Percentiles rank a stretch among this genome's conserved stretches.
Evolutionary conservation across 1,140 invertebrate genomes (phyloP).

Genomic region (Caerostris extrusa): DNA sequence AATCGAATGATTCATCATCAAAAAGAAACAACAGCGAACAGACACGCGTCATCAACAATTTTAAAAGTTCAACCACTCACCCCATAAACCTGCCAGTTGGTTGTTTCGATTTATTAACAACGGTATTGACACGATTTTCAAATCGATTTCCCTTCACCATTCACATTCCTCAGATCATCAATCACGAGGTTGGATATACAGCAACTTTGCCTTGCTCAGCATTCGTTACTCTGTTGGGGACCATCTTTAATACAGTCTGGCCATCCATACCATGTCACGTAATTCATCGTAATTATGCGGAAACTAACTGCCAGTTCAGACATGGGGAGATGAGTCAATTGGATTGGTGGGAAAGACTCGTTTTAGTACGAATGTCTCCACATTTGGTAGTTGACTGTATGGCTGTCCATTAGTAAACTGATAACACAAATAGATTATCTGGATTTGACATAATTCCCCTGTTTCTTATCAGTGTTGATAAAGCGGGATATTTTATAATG

Average conservation of each 20-base stretch:
- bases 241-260: neutral
- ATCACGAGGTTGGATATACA: neutral
- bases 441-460: neutral
- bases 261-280: constrained; percentile 8
- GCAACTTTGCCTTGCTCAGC: neutral
- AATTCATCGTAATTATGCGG: constrained; percentile 37
- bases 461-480: neutral
- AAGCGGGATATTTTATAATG: no score
- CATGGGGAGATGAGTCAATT: constrained; percentile 4
- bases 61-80: neutral
- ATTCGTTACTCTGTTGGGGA: neutral
- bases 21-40: neutral
- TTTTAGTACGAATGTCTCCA: neutral
- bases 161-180: constrained; percentile 19
- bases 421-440: neutral
- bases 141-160: constrained; percentile 20
- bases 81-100: neutral
- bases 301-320: neutral
- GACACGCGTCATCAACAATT: neutral
- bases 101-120: constrained; percentile 41
- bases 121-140: constrained; percentile 30
- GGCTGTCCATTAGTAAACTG: neutral
- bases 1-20: neutral
- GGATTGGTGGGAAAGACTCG: constrained; percentile 1
- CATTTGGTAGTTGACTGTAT: neutral